Base-by-base conservation (phyloP, 2,797 vertebrate species). In the Galago senegalensis region DNA sequence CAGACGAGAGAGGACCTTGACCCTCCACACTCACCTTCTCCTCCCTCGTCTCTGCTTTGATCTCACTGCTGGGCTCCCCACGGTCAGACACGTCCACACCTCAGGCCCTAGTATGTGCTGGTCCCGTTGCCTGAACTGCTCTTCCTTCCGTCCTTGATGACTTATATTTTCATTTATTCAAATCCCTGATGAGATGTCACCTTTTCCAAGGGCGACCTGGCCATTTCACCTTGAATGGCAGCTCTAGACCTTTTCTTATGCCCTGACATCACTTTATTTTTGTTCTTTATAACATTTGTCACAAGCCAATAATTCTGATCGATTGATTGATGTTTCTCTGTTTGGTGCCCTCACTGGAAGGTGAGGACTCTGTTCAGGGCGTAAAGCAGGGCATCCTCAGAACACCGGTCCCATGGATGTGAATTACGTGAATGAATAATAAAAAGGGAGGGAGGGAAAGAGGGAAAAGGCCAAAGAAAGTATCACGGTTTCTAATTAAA, bases 71-170 rank as follows among this genome's bases (percentile, higher is more conserved):
- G 72, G 60, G 34, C 25, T 80, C 18, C 16, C 23, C 49, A 17
- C 29, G 20, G 18, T 70, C 27, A 7, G 58, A 18, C 25, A 16
- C 60, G 18, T 43, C 49, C 9, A 16, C 10, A 6, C 23, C 34
- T 2, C 0, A 0, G 6, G 29, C 40, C 17, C 34, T 3, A 17
- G 20, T 17, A 20, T n/a, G 1, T 12, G 2, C 21, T 46, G 23
- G 23, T 18, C 58, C 5, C 43, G 29, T 46, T 16, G n/a, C 16
- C 61, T 7, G 20, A 84, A 34, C 27, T 20, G 4, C 43, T 81
- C 34, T 75, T 43, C 40, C 40, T 63, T 34, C 37, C 34, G 60
- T 14, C 21, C 11, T 16, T 46, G 10, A 7, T n/a, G 34, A 12
- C 5, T 56, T 5, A 2, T 18, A 4, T 12, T n/a, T 25, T 70